Base-by-base conservation (phyloP, 2,888 invertebrate species). In the Zaprionus lineosus region DNA sequence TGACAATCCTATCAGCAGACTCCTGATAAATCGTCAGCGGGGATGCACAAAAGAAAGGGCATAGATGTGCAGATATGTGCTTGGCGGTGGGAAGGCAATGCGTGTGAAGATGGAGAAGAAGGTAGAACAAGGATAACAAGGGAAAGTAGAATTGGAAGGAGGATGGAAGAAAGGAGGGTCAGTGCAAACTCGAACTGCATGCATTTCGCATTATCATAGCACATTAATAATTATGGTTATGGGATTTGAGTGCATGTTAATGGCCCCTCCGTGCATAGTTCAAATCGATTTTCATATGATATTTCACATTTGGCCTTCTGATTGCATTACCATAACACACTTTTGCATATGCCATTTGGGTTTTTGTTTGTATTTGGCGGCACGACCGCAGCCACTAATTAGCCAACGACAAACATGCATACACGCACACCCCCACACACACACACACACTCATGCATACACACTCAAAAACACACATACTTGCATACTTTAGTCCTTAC, bases 201-300 rank as follows among this genome's bases (percentile, higher is more conserved):
- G 41, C 58, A 19, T 43, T 40, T 18, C 8, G 26, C 50, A 51
- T 56, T 57, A 63, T 67, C 51, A 34, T 12, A 11, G 59, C 48
- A 47, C 69, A 79, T 79, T 83, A 83, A 77, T 79, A 83, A 83
- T 83, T 79, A 77, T 79, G 81, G 70, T 63, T 76, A 65, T 83
- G 76, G 76, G 56, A 66, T 81, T 65, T 56, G 48, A 74, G 50
- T 57, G 78, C 78, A 74, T 82, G 70, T 82, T 77, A 75, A 75
- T 75, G 82, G 74, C 52, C 74, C 56, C 62, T 72, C 55, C 15
- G 58, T 67, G 83, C 67, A 58, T 77, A 74, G 61, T 56, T 74
- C 56, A 58, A 57, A 79, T 77, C 76, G 84, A 79, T 79, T 79
- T 73, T 59, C 69, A 55, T 43, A 60, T 55, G 43, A 53, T 58